Base-by-base conservation (phyloP, 2,888 invertebrate species). In the Leucoma salicis region DNA sequence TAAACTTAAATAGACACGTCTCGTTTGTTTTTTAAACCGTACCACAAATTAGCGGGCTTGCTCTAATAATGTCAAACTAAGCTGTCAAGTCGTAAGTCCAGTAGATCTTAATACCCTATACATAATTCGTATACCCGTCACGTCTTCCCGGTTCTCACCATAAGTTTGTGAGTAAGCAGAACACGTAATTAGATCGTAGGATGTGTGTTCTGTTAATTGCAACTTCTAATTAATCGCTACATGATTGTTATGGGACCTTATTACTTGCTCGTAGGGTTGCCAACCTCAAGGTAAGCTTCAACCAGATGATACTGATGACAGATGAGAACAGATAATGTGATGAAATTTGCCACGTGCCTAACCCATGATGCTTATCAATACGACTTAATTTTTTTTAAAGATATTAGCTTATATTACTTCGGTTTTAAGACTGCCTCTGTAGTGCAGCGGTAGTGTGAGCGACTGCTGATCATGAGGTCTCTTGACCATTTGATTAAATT, bases 181-280 rank as follows among this genome's bases (percentile, higher is more conserved):
- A 64, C 84, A 84, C 83, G 84, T 84, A 80, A 71, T 52, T 72
- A 70, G 76, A 76, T 66, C 73, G 71, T 42, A 49, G 57, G 56
- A 57, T 50, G 62, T 70, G 70, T 63, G 68, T 78, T 75, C 63
- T 61, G 53, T 66, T 78, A 78, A 78, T 76, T 80, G 72, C 75
- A 71, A 66, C 74, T 78, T 76, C 41, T 60, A 59, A 60, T 77
- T 70, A 67, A 70, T 66, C 63, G 57, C 57, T 74, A 71, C 77
- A 74, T 78, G 73, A 78, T 74, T 53, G 68, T 58, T 54, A 37
- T 39, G 53, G 66, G 64, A 31, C 27, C 35, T 36, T 38, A 31
- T 37, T 46, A 51, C 13, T 29, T 29, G 8, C 13, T 4, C 13
- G 2, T 13, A 29, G 12, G 29, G 29, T 13, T 29, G 13, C 14